These are phyloP conservation scores for Drosophila mayaguana DNA, from an alignment of 2,888 invertebrate species.

Conservation along the genomic window DNA sequence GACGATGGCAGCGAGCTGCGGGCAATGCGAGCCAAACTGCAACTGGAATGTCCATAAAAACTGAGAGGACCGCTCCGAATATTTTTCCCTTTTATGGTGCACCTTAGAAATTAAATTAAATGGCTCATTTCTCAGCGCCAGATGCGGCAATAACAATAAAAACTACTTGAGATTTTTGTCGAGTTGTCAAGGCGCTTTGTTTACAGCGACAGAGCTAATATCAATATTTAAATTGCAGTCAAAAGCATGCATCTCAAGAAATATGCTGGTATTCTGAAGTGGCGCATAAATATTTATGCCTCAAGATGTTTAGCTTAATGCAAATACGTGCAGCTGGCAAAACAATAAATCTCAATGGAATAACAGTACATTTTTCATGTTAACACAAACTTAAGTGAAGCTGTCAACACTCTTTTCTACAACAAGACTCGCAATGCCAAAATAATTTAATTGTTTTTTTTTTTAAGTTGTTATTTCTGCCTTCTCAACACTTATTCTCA, in stretches of 20 bases:
- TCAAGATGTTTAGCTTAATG: background rate
- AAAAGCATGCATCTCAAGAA: background rate
- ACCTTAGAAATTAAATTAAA: conserved; percentile 56
- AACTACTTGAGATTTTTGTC: conserved; percentile 3
- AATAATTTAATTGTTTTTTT: no score
- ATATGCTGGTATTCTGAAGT: background rate
- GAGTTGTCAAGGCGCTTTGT: background rate
- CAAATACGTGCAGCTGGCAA: background rate
- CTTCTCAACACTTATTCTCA: no score
- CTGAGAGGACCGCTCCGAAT: conserved; percentile 15
- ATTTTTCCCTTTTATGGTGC: conserved; percentile 43
- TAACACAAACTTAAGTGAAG: background rate
- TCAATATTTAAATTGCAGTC: background rate
- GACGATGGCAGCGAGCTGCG: conserved; percentile 37
- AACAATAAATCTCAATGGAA: background rate
- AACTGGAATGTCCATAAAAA: conserved; percentile 29
- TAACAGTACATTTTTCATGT: background rate
- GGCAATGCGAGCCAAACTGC: conserved; percentile 29
- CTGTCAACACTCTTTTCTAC: no score
- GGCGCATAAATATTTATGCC: conserved; percentile 15
- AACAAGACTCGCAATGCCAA: no score
- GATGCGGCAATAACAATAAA: conserved; percentile 16
- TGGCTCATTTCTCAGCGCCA: conserved; percentile 21
- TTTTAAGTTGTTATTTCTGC: no score
- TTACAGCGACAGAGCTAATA: conserved; percentile 7